These are phyloP conservation scores for Sarcophaga caerulescens DNA, from an alignment of 2,888 invertebrate genomes.

Conservation along the genomic window DNA sequence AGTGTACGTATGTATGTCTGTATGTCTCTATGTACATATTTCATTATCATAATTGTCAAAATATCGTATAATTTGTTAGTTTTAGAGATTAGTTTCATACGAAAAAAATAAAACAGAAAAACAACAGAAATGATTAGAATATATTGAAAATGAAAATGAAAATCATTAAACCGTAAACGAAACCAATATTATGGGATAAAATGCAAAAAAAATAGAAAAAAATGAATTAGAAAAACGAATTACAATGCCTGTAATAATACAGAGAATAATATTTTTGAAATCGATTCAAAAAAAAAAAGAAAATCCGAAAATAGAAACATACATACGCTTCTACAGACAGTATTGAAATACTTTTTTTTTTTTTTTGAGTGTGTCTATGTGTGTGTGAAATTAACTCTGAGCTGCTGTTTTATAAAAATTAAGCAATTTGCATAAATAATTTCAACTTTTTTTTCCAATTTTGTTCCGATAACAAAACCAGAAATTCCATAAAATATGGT, in stretches of 20 bases:
- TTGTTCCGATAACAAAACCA: no score
- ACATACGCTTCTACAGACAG: no score
- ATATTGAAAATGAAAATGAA: conserved; percentile 25
- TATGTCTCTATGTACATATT: neutral
- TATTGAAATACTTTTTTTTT: neutral
- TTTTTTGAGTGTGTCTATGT: neutral
- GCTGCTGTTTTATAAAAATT: conserved; percentile 42
- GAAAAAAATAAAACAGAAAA: neutral
- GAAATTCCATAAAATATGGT: no score
- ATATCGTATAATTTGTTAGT: conserved; percentile 61
- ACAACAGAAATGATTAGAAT: neutral
- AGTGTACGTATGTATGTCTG: no score
- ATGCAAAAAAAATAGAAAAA: neutral
- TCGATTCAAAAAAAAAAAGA: neutral
- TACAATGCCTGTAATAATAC: neutral
- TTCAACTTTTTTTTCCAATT: neutral
- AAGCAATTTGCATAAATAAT: conserved; percentile 59
- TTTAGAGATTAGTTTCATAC: conserved; percentile 60
- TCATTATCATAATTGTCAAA: conserved; percentile 65
- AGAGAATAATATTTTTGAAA: neutral
- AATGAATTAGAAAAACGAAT: neutral
- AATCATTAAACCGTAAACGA: neutral
- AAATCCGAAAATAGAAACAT: neutral
- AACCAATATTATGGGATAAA: neutral
- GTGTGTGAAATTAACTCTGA: conserved; percentile 17